Evolutionary conservation across 2,113 vertebrate genomes (phyloP), one percentile per base, ranked within the genome.

Genomic region (Ctenomys sociabilis): DNA sequence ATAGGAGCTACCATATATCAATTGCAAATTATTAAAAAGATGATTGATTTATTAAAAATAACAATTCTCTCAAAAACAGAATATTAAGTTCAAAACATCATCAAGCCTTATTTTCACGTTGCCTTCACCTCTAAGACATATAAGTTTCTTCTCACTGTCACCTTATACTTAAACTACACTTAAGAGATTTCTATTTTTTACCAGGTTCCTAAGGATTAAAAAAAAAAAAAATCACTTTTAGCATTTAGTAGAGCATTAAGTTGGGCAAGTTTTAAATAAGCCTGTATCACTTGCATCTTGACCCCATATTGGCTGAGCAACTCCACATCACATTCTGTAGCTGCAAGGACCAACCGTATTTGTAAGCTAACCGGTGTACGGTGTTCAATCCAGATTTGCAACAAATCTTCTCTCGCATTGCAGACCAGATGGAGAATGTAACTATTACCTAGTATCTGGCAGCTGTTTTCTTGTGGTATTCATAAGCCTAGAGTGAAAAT

Each of bases 401-500:
- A 64, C 85, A 95, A 84, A 88, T 61, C 85, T 61, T 73, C 59
- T 85, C 37, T 80, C 83, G 96, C 57, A 52, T 24, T 94, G 78
- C 37, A 94, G 95, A 88, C 64, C 89, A 97, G 94, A 96, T 81
- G 87, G 95, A 84, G 14, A 80, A 85, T 61, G 88, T 85, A 80
- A 83, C 93, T 72, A 49, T 80, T 89, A 86, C 43, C 72, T 68
- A 59, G 91, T 14, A 59, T 52, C 32, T 64, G 96, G 59, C 93
- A 96, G 80, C 96, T 97, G 95, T 94, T 77, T 61, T 80, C 96
- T 72, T 85, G 88, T n/a, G 43, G 61, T n/a, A 24, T 83, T 88
- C 75, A 22, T 68, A 93, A 57, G 92, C 45, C 72, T 57, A 30
- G 35, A 86, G 72, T 94, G 57, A 97, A 91, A 96, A 30, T n/a